These are phyloP conservation scores for Ametastegia equiseti DNA, from an alignment of 2,888 invertebrate species.

Conservation along the genomic window DNA sequence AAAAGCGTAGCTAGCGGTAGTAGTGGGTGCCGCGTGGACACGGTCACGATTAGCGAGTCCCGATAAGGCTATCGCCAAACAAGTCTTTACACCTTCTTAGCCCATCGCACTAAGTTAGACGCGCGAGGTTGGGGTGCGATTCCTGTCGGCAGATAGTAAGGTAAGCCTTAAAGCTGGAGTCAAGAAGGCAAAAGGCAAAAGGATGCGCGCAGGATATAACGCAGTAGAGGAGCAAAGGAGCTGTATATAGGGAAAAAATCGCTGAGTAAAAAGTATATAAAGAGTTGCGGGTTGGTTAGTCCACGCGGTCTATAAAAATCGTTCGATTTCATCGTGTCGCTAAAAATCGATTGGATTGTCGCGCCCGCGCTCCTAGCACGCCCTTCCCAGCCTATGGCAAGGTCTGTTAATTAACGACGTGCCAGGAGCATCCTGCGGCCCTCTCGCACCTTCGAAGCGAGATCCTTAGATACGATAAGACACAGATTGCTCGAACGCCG, in stretches of 20 bases:
- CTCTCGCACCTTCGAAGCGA: conserved; percentile 58
- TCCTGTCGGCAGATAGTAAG: conserved; percentile 65
- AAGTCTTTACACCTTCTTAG: conserved; percentile 65
- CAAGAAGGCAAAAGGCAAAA: no score
- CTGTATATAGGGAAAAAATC: neutral
- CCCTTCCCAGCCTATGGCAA: neutral
- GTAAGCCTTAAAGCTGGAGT: neutral
- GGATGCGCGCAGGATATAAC: no score
- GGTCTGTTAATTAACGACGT: conserved; percentile 70
- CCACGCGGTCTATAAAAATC: conserved; percentile 52
- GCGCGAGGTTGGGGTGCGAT: conserved; percentile 57
- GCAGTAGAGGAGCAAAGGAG: no score
- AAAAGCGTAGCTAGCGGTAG: conserved; percentile 48
- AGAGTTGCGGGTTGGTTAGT: neutral
- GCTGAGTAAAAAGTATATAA: neutral
- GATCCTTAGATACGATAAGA: conserved; percentile 70
- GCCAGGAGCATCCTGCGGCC: conserved; percentile 62
- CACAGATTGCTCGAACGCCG: conserved; percentile 53
- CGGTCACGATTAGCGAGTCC: conserved; percentile 59
- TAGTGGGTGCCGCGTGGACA: conserved; percentile 64
- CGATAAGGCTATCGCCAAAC: conserved; percentile 64
- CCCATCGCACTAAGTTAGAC: conserved; percentile 52
- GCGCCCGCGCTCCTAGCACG: conserved; percentile 42
- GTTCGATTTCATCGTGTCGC: conserved; percentile 38
- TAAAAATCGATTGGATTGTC: conserved; percentile 58